Evolutionary conservation across 2,888 invertebrate genomes (phyloP), one percentile per base, ranked within the genome.

Genomic region (Scaptomyza caliginosa): DNA sequence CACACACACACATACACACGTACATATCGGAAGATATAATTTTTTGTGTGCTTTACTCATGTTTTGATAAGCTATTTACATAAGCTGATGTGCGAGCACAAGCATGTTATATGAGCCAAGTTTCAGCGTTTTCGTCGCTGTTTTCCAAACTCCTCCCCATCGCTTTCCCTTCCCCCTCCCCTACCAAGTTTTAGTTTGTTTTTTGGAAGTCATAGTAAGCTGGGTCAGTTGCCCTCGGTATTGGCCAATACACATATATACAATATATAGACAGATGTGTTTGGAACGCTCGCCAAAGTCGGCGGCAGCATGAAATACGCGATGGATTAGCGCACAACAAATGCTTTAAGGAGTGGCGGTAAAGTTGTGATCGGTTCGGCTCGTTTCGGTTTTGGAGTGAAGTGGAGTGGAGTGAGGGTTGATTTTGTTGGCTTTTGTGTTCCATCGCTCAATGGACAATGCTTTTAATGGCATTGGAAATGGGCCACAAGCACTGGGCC

Each of bases 401-500:
- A 2, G 4, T n/a, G 32, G 3, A 7, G 13, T 7, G 32, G 32
- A 13, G 13, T 32, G 32, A 32, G 32, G 13, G 32, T n/a, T 30
- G n/a, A 6, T 30, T 30, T 30, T 30, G 30, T 30, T 13, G 30
- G 32, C 67, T 45, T 63, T 74, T 77, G 85, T 83, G 39, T 62
- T 59, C 63, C 63, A 62, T 55, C 65, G 77, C 77, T 76, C 84
- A 72, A 74, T 81, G 73, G 83, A 45, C 66, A 34, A 34, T 16
- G 77, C 77, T 74, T 74, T 81, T 86, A 86, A 86, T 81, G 86
- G 84, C 86, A 80, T 77, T 77, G 86, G 71, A 77, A 83, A 80
- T 83, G 80, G 68, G 73, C 57, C 76, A 54, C 34, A 34, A 34
- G 58, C 64, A 46, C n/a, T 65, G 59, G 58, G 62, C 58, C 66